Evolutionary conservation across 2,113 vertebrate species (phyloP), one percentile per base, ranked within the genome.

Genomic region (Xenopus borealis): DNA sequence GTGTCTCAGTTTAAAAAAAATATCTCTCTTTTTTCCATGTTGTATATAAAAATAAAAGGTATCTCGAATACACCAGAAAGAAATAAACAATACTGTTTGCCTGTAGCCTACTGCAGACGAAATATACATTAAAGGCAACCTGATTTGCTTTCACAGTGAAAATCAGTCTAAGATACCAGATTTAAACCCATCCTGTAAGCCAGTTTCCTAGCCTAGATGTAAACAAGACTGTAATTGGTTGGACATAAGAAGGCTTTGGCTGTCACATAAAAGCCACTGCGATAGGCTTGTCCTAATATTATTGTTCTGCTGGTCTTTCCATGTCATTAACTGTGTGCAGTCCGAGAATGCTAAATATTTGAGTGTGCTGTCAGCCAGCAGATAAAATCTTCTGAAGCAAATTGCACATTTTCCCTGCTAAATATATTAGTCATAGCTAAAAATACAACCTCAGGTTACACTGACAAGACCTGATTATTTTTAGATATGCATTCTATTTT

Each of bases 221-320:
- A 76, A 76, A 62, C 58, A 46, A 64, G 66, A 62, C 59, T 76
- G 73, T 52, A 55, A 76, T 68, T 76, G 73, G 73, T 69, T 69
- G 30, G 66, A 27, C 69, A 33, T 62, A 58, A 66, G 62, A n/a
- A 66, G 47, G 58, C 73, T 69, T 69, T 59, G 46, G 50, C 30
- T 69, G 66, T 46, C 57, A 63, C n/a, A n/a, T 63, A 45, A 52
- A 63, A 62, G 66, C 46, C 47, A 45, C 53, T 69, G 16, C 20
- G 14, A 76, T 76, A 69, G 73, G 73, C 47, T 76, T 13, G 27
- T 53, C 58, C 66, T 75, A 75, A 76, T 76, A 47, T 62, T 61
- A 76, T 69, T 76, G 66, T 76, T 33, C 58, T 64, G 73, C 59
- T 76, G 73, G 46, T 58, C 73, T 53, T 75, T 75, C 50, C 58